Conservation (phyloP, 30 jellyfish, hydroid and myxozoan species). For the Cassiopea xamachana region DNA sequence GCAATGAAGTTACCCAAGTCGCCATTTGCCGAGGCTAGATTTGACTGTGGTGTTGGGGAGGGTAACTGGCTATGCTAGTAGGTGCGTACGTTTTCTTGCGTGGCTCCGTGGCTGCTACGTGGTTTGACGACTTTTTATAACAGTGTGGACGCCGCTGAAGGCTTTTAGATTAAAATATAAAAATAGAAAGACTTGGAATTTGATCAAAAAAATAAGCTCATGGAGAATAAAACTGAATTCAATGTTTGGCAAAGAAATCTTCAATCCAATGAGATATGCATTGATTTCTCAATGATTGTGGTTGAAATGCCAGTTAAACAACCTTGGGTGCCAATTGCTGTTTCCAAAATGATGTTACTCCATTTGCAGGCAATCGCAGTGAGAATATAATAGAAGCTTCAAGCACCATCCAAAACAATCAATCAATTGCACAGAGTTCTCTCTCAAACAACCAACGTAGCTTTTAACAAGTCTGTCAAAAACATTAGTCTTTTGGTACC, state of each 20-base stretch:
- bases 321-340: background rate
- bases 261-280: background rate
- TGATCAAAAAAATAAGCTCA: too few species aligned
- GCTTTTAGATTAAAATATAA: background rate
- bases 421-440: background rate
- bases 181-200: too few species aligned
- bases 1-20: constrained; percentile 64
- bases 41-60: background rate
- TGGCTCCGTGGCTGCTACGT: constrained; percentile 50
- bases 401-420: background rate
- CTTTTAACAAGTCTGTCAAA: background rate
- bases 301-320: background rate
- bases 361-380: background rate
- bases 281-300: background rate
- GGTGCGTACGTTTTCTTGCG: background rate
- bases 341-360: background rate
- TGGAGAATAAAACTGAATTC: too few species aligned
- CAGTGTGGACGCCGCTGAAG: background rate
- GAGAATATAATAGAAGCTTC: background rate
- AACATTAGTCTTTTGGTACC: background rate
- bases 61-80: background rate
- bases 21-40: constrained; percentile 44
- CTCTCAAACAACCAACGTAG: background rate
- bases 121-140: background rate
- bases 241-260: too few species aligned